These are phyloP conservation scores for Hemithea aestivaria DNA, from an alignment of 2,888 invertebrate genomes.

Conservation along the genomic window DNA sequence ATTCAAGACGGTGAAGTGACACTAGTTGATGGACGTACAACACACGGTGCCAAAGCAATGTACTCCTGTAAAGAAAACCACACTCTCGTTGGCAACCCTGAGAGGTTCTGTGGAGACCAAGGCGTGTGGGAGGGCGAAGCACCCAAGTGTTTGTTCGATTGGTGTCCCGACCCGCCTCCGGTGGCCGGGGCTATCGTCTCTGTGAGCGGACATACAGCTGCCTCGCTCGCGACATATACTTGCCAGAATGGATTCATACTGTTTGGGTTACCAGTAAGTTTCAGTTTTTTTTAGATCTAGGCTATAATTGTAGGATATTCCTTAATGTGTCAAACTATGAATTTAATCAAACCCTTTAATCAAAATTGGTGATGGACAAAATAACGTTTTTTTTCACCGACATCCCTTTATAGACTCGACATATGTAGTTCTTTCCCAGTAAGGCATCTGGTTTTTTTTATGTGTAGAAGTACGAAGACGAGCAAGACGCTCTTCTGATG, in stretches of 20 bases:
- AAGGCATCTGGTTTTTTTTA: too few species aligned
- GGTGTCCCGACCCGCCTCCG: conserved; percentile 91
- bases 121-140: conserved; percentile 88
- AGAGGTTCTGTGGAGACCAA: conserved; percentile 84
- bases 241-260: conserved; percentile 92
- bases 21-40: conserved; percentile 85
- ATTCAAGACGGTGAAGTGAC: conserved; percentile 86
- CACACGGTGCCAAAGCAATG: conserved; percentile 86
- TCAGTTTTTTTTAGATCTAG: too few species aligned
- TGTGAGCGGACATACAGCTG: conserved; percentile 86
- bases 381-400: too few species aligned
- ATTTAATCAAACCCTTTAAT: too few species aligned
- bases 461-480: too few species aligned
- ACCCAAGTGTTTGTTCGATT: conserved; percentile 90
- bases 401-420: too few species aligned
- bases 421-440: too few species aligned
- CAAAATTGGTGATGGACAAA: too few species aligned
- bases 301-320: too few species aligned
- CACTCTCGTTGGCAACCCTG: conserved; percentile 87
- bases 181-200: conserved; percentile 87
- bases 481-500: too few species aligned
- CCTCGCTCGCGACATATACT: conserved; percentile 88
- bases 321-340: too few species aligned
- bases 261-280: conserved; percentile 87
- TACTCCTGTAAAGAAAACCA: conserved; percentile 92